phyloP scores from a whole-genome alignment of 2,797 vertebrate genomes.

The Melopsittacus undulatus region DNA sequence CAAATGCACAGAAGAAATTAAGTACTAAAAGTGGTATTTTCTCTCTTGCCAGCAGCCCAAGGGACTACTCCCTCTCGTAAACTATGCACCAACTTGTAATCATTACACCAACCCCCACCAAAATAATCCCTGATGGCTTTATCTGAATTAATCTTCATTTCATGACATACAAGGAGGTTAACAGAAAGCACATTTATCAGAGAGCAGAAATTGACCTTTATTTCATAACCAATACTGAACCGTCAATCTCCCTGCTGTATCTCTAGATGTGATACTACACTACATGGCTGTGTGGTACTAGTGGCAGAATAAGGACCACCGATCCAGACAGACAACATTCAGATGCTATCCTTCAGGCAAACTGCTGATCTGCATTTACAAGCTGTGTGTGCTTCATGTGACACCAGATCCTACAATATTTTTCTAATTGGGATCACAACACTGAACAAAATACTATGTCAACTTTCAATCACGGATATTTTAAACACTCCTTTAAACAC shows the following conservation, averaged over 20 bases:
- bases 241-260: neutral
- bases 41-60: neutral
- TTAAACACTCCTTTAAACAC: neutral
- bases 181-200: neutral
- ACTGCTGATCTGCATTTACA: neutral
- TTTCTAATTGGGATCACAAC: neutral
- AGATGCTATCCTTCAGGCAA: neutral
- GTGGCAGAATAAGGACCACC: neutral
- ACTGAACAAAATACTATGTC: neutral
- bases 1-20: neutral
- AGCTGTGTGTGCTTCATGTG: neutral
- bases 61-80: neutral
- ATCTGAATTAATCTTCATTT: neutral
- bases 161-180: neutral
- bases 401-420: neutral
- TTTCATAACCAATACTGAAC: neutral
- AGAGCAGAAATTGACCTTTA: neutral
- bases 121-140: neutral
- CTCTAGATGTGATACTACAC: neutral
- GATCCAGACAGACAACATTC: neutral
- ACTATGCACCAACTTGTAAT: neutral
- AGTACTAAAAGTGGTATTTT: neutral
- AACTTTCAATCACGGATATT: neutral
- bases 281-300: neutral
- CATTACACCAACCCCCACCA: neutral